Evolutionary conservation across 2,888 invertebrate genomes (phyloP).

Genomic region (Brachylomia viminalis): DNA sequence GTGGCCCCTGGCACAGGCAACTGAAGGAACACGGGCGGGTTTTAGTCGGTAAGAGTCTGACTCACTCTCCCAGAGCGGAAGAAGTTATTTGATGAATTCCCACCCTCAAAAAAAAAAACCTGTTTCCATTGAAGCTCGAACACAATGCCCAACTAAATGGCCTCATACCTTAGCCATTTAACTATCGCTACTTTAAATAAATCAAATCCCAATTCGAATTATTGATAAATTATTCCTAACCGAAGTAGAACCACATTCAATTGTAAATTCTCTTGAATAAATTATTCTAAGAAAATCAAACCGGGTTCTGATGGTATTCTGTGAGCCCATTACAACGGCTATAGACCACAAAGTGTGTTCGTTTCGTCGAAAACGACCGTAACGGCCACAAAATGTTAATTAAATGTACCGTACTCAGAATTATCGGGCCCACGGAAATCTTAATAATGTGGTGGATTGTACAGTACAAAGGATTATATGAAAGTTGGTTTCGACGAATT

Average conservation of each 20-base stretch:
- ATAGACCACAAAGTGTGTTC: constrained; percentile 52
- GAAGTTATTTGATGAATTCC: no score
- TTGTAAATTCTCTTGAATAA: constrained; percentile 43
- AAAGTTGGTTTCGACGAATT: not conserved
- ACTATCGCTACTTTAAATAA: not conserved
- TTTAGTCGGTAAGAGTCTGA: no score
- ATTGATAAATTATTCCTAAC: constrained; percentile 32
- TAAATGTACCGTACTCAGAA: constrained; percentile 63
- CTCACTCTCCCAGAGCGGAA: no score
- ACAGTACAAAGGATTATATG: not conserved
- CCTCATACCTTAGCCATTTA: constrained; percentile 1
- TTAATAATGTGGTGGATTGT: constrained; percentile 12
- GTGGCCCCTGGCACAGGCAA: no score
- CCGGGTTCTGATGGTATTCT: constrained; percentile 14
- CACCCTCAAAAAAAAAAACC: no score
- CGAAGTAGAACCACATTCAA: constrained; percentile 31
- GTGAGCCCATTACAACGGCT: constrained; percentile 25
- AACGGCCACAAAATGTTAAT: constrained; percentile 58
- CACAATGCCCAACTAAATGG: not conserved
- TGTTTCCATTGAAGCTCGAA: not conserved
- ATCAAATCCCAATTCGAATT: constrained; percentile 19
- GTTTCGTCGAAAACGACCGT: constrained; percentile 48
- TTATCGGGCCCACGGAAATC: constrained; percentile 36
- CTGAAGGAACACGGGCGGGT: no score
- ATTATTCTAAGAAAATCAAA: constrained; percentile 53